Conservation (phyloP, 2,888 invertebrate genomes). For the Lochmaea crataegi region DNA sequence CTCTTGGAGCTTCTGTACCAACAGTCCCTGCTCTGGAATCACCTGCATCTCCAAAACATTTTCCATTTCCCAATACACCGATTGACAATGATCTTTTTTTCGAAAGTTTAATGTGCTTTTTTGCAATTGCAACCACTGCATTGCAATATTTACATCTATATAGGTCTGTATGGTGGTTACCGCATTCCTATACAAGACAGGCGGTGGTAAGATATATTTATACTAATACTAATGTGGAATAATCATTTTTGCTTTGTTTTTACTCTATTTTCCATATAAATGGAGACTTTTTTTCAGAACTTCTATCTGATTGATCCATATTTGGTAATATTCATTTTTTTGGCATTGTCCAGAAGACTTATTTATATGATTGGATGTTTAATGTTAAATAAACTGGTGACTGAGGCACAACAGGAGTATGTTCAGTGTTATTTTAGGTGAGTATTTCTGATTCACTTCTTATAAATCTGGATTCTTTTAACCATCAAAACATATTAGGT, state of each 20-base stretch:
- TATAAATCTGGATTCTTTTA: neutral
- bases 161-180: constrained; percentile 97
- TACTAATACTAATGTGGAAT: neutral
- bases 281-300: constrained; percentile 75
- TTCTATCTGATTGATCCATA: constrained; percentile 93
- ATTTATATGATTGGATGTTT: constrained; percentile 68
- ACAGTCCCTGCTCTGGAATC: constrained; percentile 60
- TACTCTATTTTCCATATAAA: too few relatives aligned
- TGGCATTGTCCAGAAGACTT: constrained; percentile 84
- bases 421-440: constrained; percentile 55
- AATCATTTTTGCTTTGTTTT: too few relatives aligned
- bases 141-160: constrained; percentile 96
- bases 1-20: constrained; percentile 54
- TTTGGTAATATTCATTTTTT: constrained; percentile 84
- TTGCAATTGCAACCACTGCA: constrained; percentile 81
- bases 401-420: constrained; percentile 50
- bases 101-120: constrained; percentile 86
- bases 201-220: constrained; percentile 78
- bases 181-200: constrained; percentile 88
- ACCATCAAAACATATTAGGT: neutral
- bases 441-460: neutral
- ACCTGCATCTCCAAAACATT: constrained; percentile 78
- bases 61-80: constrained; percentile 83
- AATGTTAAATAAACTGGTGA: constrained; percentile 54
- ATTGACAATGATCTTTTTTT: constrained; percentile 85